A percentile compares a stretch with the other conserved stretches of the same genome.
Conservation (phyloP, 2,113 vertebrate species). For the Camelus bactrianus region DNA sequence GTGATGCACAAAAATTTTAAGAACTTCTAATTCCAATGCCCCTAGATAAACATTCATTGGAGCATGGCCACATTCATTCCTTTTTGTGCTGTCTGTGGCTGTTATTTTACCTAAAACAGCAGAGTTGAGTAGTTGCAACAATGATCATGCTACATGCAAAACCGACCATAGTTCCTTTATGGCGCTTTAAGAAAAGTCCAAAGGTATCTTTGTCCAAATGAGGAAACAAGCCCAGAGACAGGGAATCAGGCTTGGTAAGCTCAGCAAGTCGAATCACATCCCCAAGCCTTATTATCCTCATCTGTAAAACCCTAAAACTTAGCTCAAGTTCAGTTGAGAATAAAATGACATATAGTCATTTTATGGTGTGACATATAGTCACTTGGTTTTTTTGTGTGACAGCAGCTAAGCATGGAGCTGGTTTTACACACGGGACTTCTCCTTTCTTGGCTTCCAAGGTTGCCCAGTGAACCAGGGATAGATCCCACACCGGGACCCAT, state of each 20-base stretch:
- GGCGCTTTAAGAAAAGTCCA: not conserved
- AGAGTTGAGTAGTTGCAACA: accelerated
- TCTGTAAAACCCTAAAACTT: not conserved
- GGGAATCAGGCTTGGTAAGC: not conserved
- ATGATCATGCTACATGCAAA: not conserved
- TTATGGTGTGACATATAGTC: accelerated
- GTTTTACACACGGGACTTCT: not conserved
- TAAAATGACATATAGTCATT: not conserved
- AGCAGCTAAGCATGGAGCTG: not conserved
- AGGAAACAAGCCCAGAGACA: not conserved
- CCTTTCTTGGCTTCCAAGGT: not conserved
- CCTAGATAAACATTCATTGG: not conserved
- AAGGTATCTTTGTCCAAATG: not conserved
- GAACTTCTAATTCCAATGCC: constrained; percentile 24
- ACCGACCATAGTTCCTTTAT: too few species aligned
- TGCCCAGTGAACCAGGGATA: not conserved
- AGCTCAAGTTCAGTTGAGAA: not conserved
- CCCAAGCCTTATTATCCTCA: not conserved
- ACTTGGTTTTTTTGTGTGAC: not conserved
- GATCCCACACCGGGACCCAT: accelerated
- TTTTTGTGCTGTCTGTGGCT: not conserved
- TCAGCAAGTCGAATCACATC: not conserved
- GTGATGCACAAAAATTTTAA: not conserved
- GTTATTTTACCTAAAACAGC: not conserved
- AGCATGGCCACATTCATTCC: not conserved